A percentile compares a stretch with the other conserved stretches of the same genome.
Evolutionary conservation across 2,113 vertebrate genomes (phyloP).

Genomic region (Apaloderma vittatum): DNA sequence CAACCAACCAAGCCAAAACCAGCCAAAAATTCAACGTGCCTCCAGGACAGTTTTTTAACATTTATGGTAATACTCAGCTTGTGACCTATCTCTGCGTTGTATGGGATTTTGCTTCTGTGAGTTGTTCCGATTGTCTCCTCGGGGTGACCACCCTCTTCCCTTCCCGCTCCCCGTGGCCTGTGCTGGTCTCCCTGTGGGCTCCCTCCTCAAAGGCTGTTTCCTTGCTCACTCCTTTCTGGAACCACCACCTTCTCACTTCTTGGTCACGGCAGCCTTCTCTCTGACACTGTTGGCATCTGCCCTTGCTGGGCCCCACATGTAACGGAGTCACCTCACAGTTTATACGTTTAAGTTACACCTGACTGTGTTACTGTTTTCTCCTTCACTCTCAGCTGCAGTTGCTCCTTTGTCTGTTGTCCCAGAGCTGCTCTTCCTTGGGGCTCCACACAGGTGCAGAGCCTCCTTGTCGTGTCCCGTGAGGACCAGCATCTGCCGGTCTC

Average conservation of each 20-base stretch:
- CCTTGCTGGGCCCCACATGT: rapidly evolving
- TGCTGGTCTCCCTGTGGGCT: not conserved
- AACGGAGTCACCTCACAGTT: not conserved
- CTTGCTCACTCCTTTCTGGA: not conserved
- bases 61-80: not conserved
- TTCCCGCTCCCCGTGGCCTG: not conserved
- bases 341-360: not conserved
- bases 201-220: not conserved
- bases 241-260: not conserved
- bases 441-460: rapidly evolving
- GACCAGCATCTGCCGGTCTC: not conserved
- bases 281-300: not conserved
- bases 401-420: not conserved
- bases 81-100: not conserved
- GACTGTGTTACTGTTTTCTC: not conserved
- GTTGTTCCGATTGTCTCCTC: not conserved
- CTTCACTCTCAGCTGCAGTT: not conserved
- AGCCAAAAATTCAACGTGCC: not conserved
- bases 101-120: not conserved
- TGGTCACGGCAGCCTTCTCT: not conserved
- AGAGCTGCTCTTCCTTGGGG: not conserved
- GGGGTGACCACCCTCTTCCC: not conserved
- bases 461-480: not conserved
- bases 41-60: not conserved
- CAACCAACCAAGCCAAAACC: not conserved